Base-by-base conservation (phyloP, 2,888 invertebrate species). In the Standfussiana lucernea region DNA sequence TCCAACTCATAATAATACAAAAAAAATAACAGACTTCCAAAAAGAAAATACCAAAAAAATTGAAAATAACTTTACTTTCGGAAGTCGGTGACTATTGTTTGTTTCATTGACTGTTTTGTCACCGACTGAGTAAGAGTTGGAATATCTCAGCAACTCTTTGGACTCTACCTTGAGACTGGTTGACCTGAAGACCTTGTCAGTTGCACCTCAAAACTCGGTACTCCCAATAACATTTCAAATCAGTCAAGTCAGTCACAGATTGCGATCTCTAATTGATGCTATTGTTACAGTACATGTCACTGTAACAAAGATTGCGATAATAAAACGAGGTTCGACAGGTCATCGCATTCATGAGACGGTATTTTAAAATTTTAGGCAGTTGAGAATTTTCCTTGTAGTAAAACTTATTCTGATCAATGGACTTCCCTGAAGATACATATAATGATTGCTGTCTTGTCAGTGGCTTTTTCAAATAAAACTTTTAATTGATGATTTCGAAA, bases 201-300 rank as follows among this genome's bases (percentile, higher is more conserved):
- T 56, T 56, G 45, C 53, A 65, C 18, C 32, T 35, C 11, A 15
- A 35, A n/a, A 47, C 13, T n/a, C 28, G 35, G 47, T 65, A 42
- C 21, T n/a, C 56, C 40, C 64, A 45, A 47, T 28, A 42, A 35
- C 24, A 37, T 50, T 42, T 42, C 0, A 61, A 73, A 59, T 71
- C 62, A 62, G 4, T 28, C 18, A 37, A 24, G 47, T 32, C 24
- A 40, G 11, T 50, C 15, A 2, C 15, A 40, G 81, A 81, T 67
- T 28, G 28, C 1, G 7, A 81, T 79, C 82, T 68, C 3, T 21
- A 75, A 47, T 56, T 62, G 4, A 40, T 59, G 61, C 24, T 50
- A 42, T 72, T 79, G 65, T 64, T 56, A 45, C 3, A 28, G 24
- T 28, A 59, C 18, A 24, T 45, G 61, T 18, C 66, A 67, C 47